A percentile compares a stretch with the other conserved stretches of the same genome.
phyloP scores from a whole-genome alignment of 2,797 vertebrate species.

The Oceanodroma leucorhoa region DNA sequence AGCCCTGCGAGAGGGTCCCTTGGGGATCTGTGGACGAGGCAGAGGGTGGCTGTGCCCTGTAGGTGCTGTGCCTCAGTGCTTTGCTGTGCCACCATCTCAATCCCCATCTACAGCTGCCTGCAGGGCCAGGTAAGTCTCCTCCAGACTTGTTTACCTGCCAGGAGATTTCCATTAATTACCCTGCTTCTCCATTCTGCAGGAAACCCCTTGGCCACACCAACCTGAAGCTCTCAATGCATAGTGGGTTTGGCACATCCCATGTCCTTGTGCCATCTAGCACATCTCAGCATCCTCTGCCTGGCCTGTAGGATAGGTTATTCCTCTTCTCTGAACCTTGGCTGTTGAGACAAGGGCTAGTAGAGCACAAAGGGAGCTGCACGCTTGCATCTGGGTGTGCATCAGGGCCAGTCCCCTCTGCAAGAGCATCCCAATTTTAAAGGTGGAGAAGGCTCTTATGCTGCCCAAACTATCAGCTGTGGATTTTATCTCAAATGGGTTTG shows the following conservation, averaged over 20 bases:
- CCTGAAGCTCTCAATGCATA: neutral
- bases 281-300: neutral
- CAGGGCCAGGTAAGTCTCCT: neutral
- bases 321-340: neutral
- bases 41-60: neutral
- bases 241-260: neutral
- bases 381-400: neutral
- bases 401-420: neutral
- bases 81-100: neutral
- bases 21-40: neutral
- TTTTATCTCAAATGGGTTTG: neutral
- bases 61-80: neutral
- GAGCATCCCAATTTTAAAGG: neutral
- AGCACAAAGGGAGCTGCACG: neutral
- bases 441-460: neutral
- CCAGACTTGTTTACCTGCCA: neutral
- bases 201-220: neutral
- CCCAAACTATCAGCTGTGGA: neutral
- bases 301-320: neutral
- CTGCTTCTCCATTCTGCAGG: neutral
- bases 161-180: neutral
- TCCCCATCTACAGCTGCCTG: neutral
- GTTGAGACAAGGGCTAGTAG: neutral
- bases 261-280: neutral
- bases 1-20: neutral